Percentiles rank a stretch among this genome's conserved stretches.
phyloP scores from a whole-genome alignment of 2,888 invertebrate genomes.

The Cryptus armator region DNA sequence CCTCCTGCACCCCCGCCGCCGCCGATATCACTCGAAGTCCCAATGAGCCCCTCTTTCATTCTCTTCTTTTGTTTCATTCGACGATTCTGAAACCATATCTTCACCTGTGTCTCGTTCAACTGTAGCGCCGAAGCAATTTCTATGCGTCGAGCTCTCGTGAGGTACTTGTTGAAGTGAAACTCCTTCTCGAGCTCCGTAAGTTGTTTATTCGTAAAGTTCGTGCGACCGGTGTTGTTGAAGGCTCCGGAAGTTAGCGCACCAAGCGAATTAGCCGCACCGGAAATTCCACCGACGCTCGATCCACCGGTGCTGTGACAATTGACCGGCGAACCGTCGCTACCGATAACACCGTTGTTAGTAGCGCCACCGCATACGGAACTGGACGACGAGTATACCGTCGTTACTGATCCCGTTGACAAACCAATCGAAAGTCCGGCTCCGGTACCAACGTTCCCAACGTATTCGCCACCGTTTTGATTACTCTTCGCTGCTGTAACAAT shows the following conservation, averaged over 20 bases:
- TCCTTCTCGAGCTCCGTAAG: constrained; percentile 99
- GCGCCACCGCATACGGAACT: constrained; percentile 49
- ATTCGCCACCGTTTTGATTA: constrained; percentile 78
- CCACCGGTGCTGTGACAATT: constrained; percentile 58
- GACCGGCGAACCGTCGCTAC: constrained; percentile 63
- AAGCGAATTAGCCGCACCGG: constrained; percentile 71
- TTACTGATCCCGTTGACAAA: constrained; percentile 48
- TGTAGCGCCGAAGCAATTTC: constrained; percentile 98
- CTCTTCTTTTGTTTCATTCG: constrained; percentile 99
- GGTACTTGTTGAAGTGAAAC: constrained; percentile 99
- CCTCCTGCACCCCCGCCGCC: constrained; percentile 69
- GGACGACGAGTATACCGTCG: constrained; percentile 64
- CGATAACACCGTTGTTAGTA: constrained; percentile 71
- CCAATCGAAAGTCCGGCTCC: constrained; percentile 68
- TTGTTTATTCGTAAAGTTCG: constrained; percentile 99
- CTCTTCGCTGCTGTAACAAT: constrained; percentile 81
- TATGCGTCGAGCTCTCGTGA: constrained; percentile 97
- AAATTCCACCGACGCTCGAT: constrained; percentile 71
- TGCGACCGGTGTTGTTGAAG: constrained; percentile 95
- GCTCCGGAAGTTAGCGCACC: constrained; percentile 74
- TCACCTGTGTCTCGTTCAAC: constrained; percentile 98
- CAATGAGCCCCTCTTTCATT: constrained; percentile 95
- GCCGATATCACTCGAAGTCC: constrained; percentile 85
- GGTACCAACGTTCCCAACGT: constrained; percentile 73
- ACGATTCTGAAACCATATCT: constrained; percentile 99